Evolutionary conservation across 2,888 invertebrate species (phyloP).

Genomic region (Apocheima hispidaria): DNA sequence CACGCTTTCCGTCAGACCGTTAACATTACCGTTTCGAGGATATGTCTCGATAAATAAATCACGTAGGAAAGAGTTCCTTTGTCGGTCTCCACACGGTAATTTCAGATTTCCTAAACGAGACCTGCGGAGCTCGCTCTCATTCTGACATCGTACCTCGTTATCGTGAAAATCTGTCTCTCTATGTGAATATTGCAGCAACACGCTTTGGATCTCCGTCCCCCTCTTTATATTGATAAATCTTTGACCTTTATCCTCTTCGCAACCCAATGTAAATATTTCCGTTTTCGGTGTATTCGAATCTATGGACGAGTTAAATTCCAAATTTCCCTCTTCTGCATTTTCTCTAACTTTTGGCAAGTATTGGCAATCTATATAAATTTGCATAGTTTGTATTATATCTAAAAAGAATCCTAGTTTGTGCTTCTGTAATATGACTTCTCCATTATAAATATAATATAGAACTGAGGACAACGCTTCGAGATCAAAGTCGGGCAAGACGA

Average conservation of each 20-base stretch:
- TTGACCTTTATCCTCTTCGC: slow-evolving; percentile 48
- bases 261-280: slow-evolving; percentile 55
- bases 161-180: slow-evolving; percentile 56
- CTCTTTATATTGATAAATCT: slow-evolving; percentile 61
- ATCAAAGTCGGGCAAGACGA: slow-evolving; percentile 88
- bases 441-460: slow-evolving; percentile 89
- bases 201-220: slow-evolving; percentile 51
- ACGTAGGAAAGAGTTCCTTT: slow-evolving; percentile 76
- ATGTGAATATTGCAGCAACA: slow-evolving; percentile 52
- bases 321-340: slow-evolving; percentile 39
- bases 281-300: slow-evolving; percentile 43
- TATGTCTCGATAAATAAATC: slow-evolving; percentile 81
- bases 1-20: slow-evolving; percentile 76
- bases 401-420: slow-evolving; percentile 86
- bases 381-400: slow-evolving; percentile 81
- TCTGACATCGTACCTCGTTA: slow-evolving; percentile 55
- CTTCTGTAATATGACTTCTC: slow-evolving; percentile 87
- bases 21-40: slow-evolving; percentile 79
- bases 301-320: slow-evolving; percentile 34
- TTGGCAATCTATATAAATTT: slow-evolving; percentile 72
- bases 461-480: slow-evolving; percentile 87
- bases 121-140: slow-evolving; percentile 56
- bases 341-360: slow-evolving; percentile 56
- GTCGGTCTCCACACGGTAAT: slow-evolving; percentile 67
- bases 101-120: slow-evolving; percentile 69